A percentile compares a stretch with the other conserved stretches of the same genome.
These are phyloP conservation scores for Tiaroga cobitis DNA, from an alignment of 2,797 vertebrate genomes.

Conservation along the genomic window DNA sequence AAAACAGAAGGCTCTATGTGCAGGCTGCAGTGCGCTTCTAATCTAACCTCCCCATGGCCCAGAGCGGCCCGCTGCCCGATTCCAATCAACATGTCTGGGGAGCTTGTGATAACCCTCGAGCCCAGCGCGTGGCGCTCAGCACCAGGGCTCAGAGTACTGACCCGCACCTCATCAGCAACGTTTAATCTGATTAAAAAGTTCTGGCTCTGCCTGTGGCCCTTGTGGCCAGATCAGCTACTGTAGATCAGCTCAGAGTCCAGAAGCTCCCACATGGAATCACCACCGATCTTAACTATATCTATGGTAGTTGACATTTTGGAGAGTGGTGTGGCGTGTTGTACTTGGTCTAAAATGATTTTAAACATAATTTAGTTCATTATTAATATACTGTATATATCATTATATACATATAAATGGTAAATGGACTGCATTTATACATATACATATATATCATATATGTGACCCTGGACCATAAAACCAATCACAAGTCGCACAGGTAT, in stretches of 20 bases:
- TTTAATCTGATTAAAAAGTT: conserved; percentile 58
- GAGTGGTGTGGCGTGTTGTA: background rate
- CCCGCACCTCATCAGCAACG: conserved; percentile 49
- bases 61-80: conserved; percentile 48
- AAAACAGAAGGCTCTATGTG: conserved; percentile 49
- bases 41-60: conserved; percentile 52
- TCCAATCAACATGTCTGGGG: conserved; percentile 50
- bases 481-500: no score
- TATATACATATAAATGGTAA: no score
- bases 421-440: no score
- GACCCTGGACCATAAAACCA: no score
- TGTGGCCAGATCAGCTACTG: conserved; percentile 41
- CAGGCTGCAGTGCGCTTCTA: conserved; percentile 31
- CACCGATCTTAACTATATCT: conserved; percentile 24
- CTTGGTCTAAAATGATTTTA: background rate
- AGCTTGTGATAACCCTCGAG: conserved; percentile 56
- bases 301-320: background rate
- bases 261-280: conserved; percentile 38
- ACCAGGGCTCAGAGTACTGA: conserved; percentile 53
- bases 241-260: conserved; percentile 40
- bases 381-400: no score
- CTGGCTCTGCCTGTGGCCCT: conserved; percentile 42
- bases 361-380: background rate
- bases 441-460: no score
- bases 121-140: conserved; percentile 41